Evolutionary conservation across 2,888 invertebrate species (phyloP), one percentile per base, ranked within the genome.

Genomic region (Nomada fucata): DNA sequence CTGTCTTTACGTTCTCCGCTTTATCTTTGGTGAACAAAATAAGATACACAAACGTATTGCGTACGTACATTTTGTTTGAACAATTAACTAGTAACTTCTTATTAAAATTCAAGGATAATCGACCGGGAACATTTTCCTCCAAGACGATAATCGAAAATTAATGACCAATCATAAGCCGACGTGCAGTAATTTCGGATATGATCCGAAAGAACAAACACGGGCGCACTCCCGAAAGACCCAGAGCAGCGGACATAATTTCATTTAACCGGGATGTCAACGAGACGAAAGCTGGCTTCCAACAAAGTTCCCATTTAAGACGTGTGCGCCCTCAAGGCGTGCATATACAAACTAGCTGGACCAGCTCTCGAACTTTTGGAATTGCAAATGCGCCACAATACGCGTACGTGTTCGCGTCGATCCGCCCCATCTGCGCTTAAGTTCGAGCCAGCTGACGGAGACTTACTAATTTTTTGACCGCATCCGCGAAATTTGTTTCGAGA

Each of bases 311-410:
- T 76, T 60, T 18, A 65, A 76, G 59, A 65, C 23, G 52, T 55
- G 1, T 20, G 50, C 52, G 20, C 36, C 42, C 75, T 52, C 63
- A 44, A 52, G 55, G 42, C 20, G 63, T 29, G 68, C 60, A 50
- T 47, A 23, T 55, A 71, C 15, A 71, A 76, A 26, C 60, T 60
- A n/a, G 15, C 18, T 20, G 18, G 44, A 57, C 26, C 61, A 55
- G 55, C 13, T 15, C n/a, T 13, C 29, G 15, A 76, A 79, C 79
- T 79, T 79, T 76, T 23, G 36, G 70, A 79, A 79, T 79, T 76
- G 70, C 76, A 67, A 76, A 79, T 79, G 76, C 52, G 53, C 79
- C 70, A 15, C 52, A 55, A 59, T 61, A 57, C 63, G 57, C 75
- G 59, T 23, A 52, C 60, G 65, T 61, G 78, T 23, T 42, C 70